These are phyloP conservation scores for Asobara japonica DNA, from an alignment of 1,140 invertebrate genomes.

Conservation along the genomic window DNA sequence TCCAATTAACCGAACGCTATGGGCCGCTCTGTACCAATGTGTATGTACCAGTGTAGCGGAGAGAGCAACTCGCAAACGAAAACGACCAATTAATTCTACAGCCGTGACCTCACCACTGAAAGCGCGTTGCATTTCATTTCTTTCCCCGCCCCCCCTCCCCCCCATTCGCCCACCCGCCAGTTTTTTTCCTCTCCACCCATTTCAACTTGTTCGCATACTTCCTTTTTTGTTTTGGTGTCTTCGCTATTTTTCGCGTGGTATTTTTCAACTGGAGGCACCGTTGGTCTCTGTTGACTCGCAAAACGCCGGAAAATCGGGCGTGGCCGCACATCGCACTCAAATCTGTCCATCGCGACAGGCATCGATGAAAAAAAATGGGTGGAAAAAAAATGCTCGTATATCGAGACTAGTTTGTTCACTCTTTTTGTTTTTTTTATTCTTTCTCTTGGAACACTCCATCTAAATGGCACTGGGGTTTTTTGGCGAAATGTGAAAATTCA, in stretches of 20 bases:
- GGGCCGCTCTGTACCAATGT: background rate
- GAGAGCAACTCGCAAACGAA: constrained; percentile 26
- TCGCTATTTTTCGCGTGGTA: background rate
- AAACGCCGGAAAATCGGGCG: constrained; percentile 37
- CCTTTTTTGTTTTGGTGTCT: background rate
- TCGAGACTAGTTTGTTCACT: background rate
- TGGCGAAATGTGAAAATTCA: background rate
- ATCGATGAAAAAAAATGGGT: constrained; percentile 2
- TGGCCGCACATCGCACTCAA: constrained; percentile 22
- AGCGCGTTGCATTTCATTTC: constrained; percentile 23
- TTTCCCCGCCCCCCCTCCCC: background rate
- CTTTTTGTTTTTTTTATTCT: constrained; percentile 6
- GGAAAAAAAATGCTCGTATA: background rate
- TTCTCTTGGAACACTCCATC: constrained; percentile 21
- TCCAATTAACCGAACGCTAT: constrained; percentile 33
- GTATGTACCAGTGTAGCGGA: background rate
- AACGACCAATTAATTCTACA: constrained; percentile 44
- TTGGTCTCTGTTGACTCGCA: constrained; percentile 37
- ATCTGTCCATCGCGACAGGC: constrained; percentile 24
- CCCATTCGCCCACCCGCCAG: too few species aligned
- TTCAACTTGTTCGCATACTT: background rate
- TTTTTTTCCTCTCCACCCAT: background rate
- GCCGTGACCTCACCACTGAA: constrained; percentile 29
- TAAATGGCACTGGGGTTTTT: constrained; percentile 11
- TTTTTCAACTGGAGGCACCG: constrained; percentile 26